Evolutionary conservation across 2,797 vertebrate species (phyloP), one percentile per base, ranked within the genome.

Genomic region (Rhodeus uyekii): DNA sequence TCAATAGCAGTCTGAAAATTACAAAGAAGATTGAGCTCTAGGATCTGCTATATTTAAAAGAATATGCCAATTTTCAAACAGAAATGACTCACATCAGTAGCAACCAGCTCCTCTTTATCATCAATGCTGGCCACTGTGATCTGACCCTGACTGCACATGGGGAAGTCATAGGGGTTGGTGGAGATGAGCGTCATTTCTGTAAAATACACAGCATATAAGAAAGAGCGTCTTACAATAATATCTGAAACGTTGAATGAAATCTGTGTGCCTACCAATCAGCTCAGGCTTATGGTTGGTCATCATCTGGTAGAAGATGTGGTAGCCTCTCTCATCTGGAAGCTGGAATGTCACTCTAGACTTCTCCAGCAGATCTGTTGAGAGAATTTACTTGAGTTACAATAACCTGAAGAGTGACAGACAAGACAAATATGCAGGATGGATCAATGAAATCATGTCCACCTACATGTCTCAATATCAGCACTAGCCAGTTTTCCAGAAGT

Each of bases 291-390:
- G 95, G 88, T 96, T 95, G 72, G 96, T 96, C 87, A 93, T 95
- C 91, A 97, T 89, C 89, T 97, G 96, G 85, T 95, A 97, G 86
- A 97, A 97, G 89, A 97, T 97, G 88, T 96, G 96, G 86, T 97
- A 97, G 88, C 95, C 95, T 87, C 96, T 95, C 88, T 97, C 95
- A 90, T 93, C 94, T 68, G 94, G 88, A 85, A 97, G 93, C 93
- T 96, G 96, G 90, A 95, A 96, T 50, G 95, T 93, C 64, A 96
- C 95, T 91, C 96, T 94, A 29, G 96, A 96, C 85, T 96, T 96
- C 84, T 97, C 96, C 87, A 97, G 92, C 90, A 96, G 93, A 91
- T 96, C 96, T 96, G 86, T 42, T 89, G 84, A 38, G 82, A 63
- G 53, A 9, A 78, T 58, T 5, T 67, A 79, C 4, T 38, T 36